Evolutionary conservation across 2,797 vertebrate genomes (phyloP).

Genomic region (Ibycter americanus): DNA sequence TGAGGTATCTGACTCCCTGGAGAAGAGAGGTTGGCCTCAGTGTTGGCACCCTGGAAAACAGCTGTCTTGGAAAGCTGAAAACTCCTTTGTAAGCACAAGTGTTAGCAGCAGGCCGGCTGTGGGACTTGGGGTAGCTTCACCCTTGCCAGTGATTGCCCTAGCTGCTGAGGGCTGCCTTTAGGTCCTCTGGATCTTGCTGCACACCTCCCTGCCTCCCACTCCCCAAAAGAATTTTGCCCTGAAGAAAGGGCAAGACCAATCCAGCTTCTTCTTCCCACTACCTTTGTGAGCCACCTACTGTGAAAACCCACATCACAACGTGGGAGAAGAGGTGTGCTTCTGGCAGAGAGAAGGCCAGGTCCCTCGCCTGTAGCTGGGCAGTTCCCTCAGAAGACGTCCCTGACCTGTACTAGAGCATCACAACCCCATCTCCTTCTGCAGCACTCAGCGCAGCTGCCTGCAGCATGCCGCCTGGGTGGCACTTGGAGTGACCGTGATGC

Average conservation of each 20-base stretch:
- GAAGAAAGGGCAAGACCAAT: not conserved
- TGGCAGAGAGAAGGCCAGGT: not conserved
- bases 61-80: not conserved
- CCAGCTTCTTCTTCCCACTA: not conserved
- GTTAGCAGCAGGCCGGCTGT: not conserved
- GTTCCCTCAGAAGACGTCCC: not conserved
- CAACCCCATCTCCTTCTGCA: not conserved
- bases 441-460: not conserved
- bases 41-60: not conserved
- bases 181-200: not conserved
- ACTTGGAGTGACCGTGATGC: rapidly evolving
- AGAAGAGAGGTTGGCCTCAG: not conserved
- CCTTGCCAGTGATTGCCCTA: not conserved
- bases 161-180: not conserved
- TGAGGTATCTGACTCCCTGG: not conserved
- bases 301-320: not conserved
- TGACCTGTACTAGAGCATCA: not conserved
- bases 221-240: not conserved
- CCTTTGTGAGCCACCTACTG: not conserved
- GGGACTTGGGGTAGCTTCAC: not conserved
- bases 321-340: rapidly evolving
- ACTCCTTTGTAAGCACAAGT: not conserved
- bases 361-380: not conserved
- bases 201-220: rapidly evolving
- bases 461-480: rapidly evolving